phyloP scores from a whole-genome alignment of 2,113 vertebrate species.

The Crotalus helleri region DNA sequence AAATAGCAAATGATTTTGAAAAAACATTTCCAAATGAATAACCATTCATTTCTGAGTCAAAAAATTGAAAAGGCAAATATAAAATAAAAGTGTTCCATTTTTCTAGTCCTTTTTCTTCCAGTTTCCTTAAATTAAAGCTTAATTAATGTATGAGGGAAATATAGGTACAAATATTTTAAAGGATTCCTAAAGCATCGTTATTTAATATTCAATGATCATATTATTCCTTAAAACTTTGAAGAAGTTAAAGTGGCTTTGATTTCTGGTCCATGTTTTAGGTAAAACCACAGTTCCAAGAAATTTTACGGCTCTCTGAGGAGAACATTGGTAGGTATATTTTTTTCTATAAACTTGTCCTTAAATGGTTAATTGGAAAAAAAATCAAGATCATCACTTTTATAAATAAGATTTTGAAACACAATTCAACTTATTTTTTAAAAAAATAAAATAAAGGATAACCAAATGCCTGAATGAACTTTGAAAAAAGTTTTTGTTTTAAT shows the following conservation, averaged over 20 bases:
- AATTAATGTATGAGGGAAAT: not conserved
- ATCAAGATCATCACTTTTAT: not conserved
- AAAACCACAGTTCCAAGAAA: conserved; percentile 98
- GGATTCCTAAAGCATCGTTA: not conserved
- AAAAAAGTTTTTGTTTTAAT: not conserved
- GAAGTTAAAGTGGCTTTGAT: not conserved
- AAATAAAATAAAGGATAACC: not conserved
- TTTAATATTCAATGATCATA: not conserved
- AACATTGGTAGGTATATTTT: conserved; percentile 84
- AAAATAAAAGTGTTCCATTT: not conserved
- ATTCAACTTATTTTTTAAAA: not conserved
- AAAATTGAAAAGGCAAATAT: not conserved
- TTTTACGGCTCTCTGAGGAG: conserved; percentile 95
- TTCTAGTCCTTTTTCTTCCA: not conserved
- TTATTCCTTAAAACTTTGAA: not conserved
- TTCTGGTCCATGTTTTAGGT: conserved; percentile 73
- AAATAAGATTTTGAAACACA: not conserved
- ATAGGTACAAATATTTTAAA: not conserved
- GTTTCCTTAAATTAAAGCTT: not conserved
- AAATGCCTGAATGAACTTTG: not conserved
- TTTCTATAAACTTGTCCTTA: conserved; percentile 6
- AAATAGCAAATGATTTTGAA: not conserved
- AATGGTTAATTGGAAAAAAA: conserved; percentile 6
- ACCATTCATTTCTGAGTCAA: not conserved
- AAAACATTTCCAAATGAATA: not conserved